Percentiles rank a stretch among this genome's conserved stretches.
phyloP scores from a whole-genome alignment of 2,797 vertebrate species.

The Rachycentron canadum region DNA sequence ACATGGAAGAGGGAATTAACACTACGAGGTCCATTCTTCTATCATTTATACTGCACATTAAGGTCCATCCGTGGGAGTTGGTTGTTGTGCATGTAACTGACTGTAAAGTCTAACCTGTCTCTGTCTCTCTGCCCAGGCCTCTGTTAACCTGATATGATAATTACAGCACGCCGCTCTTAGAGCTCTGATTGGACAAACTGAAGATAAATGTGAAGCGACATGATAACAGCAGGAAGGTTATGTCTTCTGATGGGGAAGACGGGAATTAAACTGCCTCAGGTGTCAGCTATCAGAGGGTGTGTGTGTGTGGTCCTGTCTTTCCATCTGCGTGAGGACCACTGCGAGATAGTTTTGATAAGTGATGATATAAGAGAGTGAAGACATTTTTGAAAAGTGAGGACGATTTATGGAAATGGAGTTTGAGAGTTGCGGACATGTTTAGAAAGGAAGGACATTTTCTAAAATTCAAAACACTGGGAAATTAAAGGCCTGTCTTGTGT shows the following conservation, averaged over 20 bases:
- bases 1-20: not conserved
- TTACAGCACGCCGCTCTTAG: slow-evolving; percentile 7
- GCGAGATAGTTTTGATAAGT: too few species aligned
- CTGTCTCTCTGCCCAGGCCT: not conserved
- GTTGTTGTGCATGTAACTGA: not conserved
- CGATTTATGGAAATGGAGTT: too few species aligned
- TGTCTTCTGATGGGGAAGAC: not conserved
- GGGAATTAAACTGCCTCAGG: slow-evolving; percentile 8
- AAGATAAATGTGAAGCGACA: slow-evolving; percentile 30
- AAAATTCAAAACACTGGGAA: not conserved
- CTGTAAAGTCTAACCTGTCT: not conserved
- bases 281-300: not conserved
- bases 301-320: not conserved
- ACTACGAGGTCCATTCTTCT: not conserved
- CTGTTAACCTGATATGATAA: slow-evolving; percentile 45
- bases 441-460: too few species aligned
- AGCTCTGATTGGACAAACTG: slow-evolving; percentile 19
- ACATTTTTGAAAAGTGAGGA: not conserved
- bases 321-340: not conserved
- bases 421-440: too few species aligned
- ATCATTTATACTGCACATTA: not conserved
- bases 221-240: slow-evolving; percentile 15
- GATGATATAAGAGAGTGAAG: not conserved
- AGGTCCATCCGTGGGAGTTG: not conserved
- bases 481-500: not conserved